phyloP scores from a whole-genome alignment of 37 sponge, comb jelly and placozoan species.

The Haliclona indistincta region DNA sequence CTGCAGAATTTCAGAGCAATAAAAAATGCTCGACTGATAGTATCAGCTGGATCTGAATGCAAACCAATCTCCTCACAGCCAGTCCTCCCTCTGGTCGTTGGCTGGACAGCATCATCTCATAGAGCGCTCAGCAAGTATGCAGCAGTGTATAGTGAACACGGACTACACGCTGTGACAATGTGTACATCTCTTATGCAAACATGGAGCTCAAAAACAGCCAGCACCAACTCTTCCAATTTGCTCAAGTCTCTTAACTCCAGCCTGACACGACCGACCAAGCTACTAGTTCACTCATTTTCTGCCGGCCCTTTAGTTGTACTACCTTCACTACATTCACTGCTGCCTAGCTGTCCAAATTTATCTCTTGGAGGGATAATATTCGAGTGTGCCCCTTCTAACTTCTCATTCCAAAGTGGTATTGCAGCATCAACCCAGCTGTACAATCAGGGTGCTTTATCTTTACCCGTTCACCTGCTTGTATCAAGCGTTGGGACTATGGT shows the following conservation, averaged over 20 bases:
- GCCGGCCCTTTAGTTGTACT: slow-evolving; percentile 19
- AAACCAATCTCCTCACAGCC: no score
- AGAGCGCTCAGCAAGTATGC: slow-evolving; percentile 39
- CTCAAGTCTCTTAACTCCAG: slow-evolving; percentile 6
- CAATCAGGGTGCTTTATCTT: slow-evolving; percentile 33
- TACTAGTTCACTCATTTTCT: slow-evolving; percentile 52
- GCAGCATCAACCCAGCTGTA: slow-evolving; percentile 53
- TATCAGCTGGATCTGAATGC: no score
- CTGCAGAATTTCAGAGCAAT: no score
- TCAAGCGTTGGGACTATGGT: slow-evolving; percentile 1
- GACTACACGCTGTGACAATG: slow-evolving; percentile 35
- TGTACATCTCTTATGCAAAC: slow-evolving; percentile 22
- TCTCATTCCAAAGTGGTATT: slow-evolving; percentile 30
- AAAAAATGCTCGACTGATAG: no score
- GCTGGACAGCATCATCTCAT: slow-evolving; percentile 50
- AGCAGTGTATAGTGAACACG: slow-evolving; percentile 33
- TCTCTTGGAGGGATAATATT: slow-evolving; percentile 37
- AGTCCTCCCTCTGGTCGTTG: slow-evolving; percentile 33
- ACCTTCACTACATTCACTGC: slow-evolving; percentile 4
- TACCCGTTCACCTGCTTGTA: background rate
- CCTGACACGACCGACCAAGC: background rate
- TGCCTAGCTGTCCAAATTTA: background rate
- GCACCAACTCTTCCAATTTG: background rate
- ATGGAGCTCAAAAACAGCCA: slow-evolving; percentile 26
- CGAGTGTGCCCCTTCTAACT: slow-evolving; percentile 65